Base-by-base conservation (phyloP, 2,888 invertebrate species). In the Prosopocoilus inquinatus region DNA sequence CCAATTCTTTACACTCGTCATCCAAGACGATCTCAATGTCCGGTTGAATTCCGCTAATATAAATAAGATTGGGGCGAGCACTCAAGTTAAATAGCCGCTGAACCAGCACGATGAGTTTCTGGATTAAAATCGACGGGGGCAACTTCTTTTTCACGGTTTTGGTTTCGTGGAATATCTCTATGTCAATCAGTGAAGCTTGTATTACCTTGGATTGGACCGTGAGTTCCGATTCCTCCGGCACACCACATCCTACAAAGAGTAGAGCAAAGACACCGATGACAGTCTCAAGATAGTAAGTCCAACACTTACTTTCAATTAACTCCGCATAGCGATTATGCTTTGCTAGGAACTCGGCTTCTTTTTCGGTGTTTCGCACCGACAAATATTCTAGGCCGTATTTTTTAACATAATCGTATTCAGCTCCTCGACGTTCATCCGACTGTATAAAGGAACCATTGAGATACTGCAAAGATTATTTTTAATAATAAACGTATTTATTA, bases 331-430 rank as follows among this genome's bases (percentile, higher is more conserved):
- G 82, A 55, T 91, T 90, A 78, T 94, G 92, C 59, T 85, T 82
- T 5, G 76, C 67, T 36, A 84, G 76, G 73, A 94, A 93, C 35
- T 79, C 78, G 1, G 79, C 81, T 39, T 75, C 72, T 48, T 78
- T 77, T 0, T 76, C 75, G 58, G 79, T 80, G 9, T 74, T 77
- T 63, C 82, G 82, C 0, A 82, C 80, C 60, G 79, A 77, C 48
- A 87, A 76, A 90, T 91, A 94, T 57, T 88, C 86, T 0, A 82
- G 76, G 0, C 90, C 91, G 75, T 88, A 88, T 15, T 86, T 83
- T 75, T 94, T 95, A 75, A 96, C 78, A 69, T 96, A 94, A 78
- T 96, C 96, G 58, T 93, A 90, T 70, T 96, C 95, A 0, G 95
- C 91, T 2, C 94, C 94, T 61, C 89, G 84, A 50, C 94, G 84